phyloP scores from a whole-genome alignment of 2,888 invertebrate genomes.

The Hirtodrosophila alboralis region DNA sequence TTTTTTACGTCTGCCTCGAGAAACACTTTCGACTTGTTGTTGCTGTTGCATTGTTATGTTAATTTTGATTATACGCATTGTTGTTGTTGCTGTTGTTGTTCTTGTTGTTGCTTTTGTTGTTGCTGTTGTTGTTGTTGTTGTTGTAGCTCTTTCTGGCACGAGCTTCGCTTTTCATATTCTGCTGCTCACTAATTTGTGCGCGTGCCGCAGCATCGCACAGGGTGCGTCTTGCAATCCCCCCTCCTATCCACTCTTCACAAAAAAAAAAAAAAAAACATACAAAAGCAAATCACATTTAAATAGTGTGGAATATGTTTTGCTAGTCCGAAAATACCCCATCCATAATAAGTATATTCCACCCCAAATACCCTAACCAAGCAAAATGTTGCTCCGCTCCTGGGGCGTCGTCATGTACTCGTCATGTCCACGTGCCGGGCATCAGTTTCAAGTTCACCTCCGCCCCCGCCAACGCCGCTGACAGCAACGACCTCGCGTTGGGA shows the following conservation, averaged over 20 bases:
- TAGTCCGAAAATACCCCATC: conserved; percentile 8
- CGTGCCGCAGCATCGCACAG: conserved; percentile 59
- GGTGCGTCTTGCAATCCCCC: conserved; percentile 17
- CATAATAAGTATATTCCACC: neutral
- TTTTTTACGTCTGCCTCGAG: conserved; percentile 34
- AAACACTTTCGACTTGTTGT: conserved; percentile 45
- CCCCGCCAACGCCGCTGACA: neutral
- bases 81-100: conserved; percentile 47
- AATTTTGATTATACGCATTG: conserved; percentile 71
- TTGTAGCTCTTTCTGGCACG: conserved; percentile 58
- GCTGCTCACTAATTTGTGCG: conserved; percentile 74
- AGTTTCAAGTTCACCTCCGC: conserved; percentile 67
- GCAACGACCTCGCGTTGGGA: neutral
- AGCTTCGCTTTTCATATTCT: conserved; percentile 64
- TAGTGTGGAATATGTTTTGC: conserved; percentile 63
- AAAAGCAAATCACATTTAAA: conserved; percentile 66
- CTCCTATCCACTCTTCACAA: conserved; percentile 5
- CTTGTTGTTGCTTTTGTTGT: conserved; percentile 39
- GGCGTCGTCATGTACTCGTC: conserved; percentile 48
- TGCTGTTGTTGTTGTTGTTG: conserved; percentile 36
- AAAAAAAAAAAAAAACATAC: too few relatives aligned
- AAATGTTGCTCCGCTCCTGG: conserved; percentile 31
- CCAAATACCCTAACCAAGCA: conserved; percentile 1
- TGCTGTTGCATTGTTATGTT: conserved; percentile 68
- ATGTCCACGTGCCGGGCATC: conserved; percentile 77